Conservation (phyloP, 2,888 invertebrate genomes). For the Cataglyphis rosenhaueri region DNA sequence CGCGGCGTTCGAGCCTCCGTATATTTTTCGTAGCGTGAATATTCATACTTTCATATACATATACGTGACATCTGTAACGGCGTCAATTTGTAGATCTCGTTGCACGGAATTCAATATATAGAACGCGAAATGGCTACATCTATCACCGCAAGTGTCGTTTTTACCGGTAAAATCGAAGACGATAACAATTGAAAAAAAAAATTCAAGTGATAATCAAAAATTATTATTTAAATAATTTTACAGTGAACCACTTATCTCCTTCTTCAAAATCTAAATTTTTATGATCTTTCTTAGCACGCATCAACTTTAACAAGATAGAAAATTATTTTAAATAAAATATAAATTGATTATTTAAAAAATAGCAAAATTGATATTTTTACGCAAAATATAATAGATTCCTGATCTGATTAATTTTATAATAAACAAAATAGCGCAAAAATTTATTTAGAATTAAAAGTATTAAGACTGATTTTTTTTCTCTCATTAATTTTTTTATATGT, state of each 20-base stretch:
- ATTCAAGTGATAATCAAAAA: neutral
- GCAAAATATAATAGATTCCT: neutral
- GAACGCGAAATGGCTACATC: conserved; percentile 23
- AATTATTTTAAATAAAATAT: neutral
- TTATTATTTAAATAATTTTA: neutral
- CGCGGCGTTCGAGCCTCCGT: neutral
- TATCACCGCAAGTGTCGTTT: neutral
- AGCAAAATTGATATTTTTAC: no score
- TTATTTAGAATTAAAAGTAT: no score
- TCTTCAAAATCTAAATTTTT: neutral
- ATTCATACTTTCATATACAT: conserved; percentile 38
- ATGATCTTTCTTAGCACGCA: neutral
- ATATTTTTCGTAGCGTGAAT: conserved; percentile 46
- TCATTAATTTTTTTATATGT: neutral
- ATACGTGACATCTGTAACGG: conserved; percentile 39
- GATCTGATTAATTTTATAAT: neutral
- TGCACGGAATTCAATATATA: conserved; percentile 31
- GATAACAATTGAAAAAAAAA: neutral
- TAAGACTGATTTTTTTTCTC: no score
- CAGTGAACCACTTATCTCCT: neutral
- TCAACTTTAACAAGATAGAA: neutral
- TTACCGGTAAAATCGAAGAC: neutral
- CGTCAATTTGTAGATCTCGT: conserved; percentile 36
- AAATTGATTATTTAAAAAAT: neutral
- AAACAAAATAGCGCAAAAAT: no score